A percentile compares a stretch with the other conserved stretches of the same genome.
phyloP scores from a whole-genome alignment of 2,888 invertebrate species.

The Stenodera caucasica region DNA sequence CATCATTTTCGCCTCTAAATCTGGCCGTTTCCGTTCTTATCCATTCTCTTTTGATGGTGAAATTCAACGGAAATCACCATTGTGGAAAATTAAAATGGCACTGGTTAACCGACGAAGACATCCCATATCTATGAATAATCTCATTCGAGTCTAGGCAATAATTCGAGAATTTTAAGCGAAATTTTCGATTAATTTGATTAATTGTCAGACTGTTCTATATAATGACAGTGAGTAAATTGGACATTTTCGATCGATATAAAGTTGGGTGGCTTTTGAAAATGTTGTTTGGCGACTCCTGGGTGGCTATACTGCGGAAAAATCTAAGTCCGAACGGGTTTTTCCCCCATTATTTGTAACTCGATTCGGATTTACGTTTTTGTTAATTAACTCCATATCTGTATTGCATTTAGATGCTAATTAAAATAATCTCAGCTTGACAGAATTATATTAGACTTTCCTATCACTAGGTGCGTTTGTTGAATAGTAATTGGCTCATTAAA shows the following conservation, averaged over 20 bases:
- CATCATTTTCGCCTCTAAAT: neutral
- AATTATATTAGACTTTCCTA: conserved; percentile 5
- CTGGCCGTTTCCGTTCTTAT: conserved; percentile 22
- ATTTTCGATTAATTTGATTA: neutral
- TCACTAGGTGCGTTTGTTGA: neutral
- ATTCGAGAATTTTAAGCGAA: neutral
- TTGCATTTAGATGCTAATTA: neutral
- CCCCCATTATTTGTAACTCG: neutral
- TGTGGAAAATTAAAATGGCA: conserved; percentile 47
- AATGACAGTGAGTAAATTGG: neutral
- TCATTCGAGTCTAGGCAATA: neutral
- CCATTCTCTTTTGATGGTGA: conserved; percentile 37
- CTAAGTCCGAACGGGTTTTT: too few species aligned
- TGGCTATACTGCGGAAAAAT: too few species aligned
- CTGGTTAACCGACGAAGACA: neutral
- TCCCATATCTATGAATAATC: neutral
- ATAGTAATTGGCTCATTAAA: conserved; percentile 10
- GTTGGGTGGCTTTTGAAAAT: too few species aligned
- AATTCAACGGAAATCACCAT: conserved; percentile 43
- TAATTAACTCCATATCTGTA: neutral
- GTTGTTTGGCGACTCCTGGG: too few species aligned
- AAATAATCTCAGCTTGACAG: conserved; percentile 4
- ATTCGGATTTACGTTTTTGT: neutral
- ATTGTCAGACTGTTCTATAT: neutral
- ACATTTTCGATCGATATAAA: too few species aligned